Base-by-base conservation (phyloP, 2,888 invertebrate species). In the Nemoura dubitans region DNA sequence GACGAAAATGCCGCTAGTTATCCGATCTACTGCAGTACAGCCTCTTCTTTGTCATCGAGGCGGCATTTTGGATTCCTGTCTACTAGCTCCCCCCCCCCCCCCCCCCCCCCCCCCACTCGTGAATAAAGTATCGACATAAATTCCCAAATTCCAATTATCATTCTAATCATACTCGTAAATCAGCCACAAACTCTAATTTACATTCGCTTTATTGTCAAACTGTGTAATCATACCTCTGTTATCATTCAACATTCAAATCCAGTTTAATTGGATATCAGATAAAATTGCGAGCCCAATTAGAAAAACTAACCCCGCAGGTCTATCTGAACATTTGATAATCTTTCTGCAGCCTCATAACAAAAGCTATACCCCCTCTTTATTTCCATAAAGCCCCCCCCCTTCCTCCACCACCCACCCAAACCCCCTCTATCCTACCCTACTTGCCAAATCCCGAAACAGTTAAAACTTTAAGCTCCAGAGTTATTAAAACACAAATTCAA, bases 151-250 rank as follows among this genome's bases (percentile, higher is more conserved):
- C 59, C 59, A 59, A 59, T 59, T 59, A 59, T 59, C 59, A 59
- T 59, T 21, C 59, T 59, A 59, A 59, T 59, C 59, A 59, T 59
- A 21, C 59, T 59, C 59, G 59, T 59, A 59, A 59, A 59, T 59
- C 59, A 59, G 59, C 59, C 59, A 59, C 59, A 59, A 59, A 59
- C 59, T 59, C 59, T 59, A 59, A 59, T 59, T 59, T 59, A 59
- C 59, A 59, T 59, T 59, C 59, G 59, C 59, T 59, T 59, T 59
- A 59, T 59, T 59, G 59, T 59, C 59, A 21, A 59, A 59, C 21
- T 3, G 59, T 21, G 59, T 59, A 59, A 59, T 59, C 59, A 59
- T 59, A 59, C 59, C 59, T 59, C 59, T 59, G 59, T 59, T 59
- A 59, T 59, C 59, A 59, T 59, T 59, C 59, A 59, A 59, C 14